A percentile compares a stretch with the other conserved stretches of the same genome.
phyloP scores from a whole-genome alignment of 2,888 invertebrate species.

The Mycalesis mineus region DNA sequence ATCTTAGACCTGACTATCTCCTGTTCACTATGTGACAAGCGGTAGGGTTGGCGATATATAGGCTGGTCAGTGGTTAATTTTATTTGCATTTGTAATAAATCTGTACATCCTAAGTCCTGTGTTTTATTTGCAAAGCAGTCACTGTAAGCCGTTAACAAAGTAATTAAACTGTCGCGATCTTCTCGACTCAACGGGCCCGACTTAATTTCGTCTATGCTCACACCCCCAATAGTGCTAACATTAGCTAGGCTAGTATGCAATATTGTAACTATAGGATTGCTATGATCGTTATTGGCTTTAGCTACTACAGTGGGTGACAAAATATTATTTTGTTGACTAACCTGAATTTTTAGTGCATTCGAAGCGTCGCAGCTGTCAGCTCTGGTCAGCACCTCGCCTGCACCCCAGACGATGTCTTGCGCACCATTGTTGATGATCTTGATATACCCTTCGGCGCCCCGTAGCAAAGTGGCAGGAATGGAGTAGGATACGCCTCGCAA shows the following conservation, averaged over 20 bases:
- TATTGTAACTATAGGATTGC: too few relatives aligned
- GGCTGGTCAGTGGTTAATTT: conserved; percentile 21
- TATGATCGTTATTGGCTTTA: too few relatives aligned
- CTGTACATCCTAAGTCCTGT: conserved; percentile 29
- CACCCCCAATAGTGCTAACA: not conserved
- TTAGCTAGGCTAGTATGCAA: too few relatives aligned
- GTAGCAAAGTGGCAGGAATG: not conserved
- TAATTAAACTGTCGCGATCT: not conserved
- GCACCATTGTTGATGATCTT: not conserved
- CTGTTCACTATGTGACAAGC: conserved; percentile 1
- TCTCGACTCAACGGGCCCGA: not conserved
- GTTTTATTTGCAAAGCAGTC: conserved; percentile 27
- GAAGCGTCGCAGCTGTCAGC: not conserved
- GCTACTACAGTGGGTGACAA: too few relatives aligned
- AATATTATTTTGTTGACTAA: too few relatives aligned
- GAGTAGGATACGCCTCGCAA: not conserved
- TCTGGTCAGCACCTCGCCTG: not conserved
- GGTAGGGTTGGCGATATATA: conserved; percentile 28
- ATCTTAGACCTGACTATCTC: conserved; percentile 15
- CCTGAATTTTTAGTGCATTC: too few relatives aligned
- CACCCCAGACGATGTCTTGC: not conserved
- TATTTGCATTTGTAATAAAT: conserved; percentile 30
- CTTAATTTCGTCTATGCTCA: not conserved
- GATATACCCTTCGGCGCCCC: not conserved
- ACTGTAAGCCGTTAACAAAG: not conserved